Base-by-base conservation (phyloP, 2,113 vertebrate species). In the Ictalurus punctatus region DNA sequence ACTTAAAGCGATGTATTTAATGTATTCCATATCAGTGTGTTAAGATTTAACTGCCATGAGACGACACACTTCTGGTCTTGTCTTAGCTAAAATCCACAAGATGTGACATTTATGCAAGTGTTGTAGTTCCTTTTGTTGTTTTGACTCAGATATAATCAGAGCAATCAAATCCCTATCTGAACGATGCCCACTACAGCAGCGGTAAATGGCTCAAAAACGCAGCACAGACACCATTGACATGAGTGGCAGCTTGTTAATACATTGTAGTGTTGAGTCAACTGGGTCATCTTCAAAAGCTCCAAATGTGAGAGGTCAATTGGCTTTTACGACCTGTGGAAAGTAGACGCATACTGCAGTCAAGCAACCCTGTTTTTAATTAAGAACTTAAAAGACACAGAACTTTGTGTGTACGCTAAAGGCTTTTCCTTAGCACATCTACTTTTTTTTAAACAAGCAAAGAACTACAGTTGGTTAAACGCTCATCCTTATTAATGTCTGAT, bases 201-300 rank as follows among this genome's bases (percentile, higher is more conserved):
- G 74, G 87, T 90, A 92, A 90, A 90, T 85, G 88, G 67, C 69
- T 85, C 87, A 56, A 34, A 48, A 85, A 86, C 7, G 27, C 2
- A 2, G 13, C 73, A 91, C 84, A 90, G 82, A 52, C 67, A 56
- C 63, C 91, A 73, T 87, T 82, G 91, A 92, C 84, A 91, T 30
- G 85, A 91, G 78, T 84, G 56, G 88, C 91, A 82, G 85, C 92
- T 91, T 90, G 92, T 95, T 94, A 95, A 94, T 76, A 34, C 34
- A 44, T 63, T 58, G 44, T 25, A 61, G 84, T 6, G 86, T 93
- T 86, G 92, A 92, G 78, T 90, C 73, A 79, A 90, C 90, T 93
- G 44, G 76, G 93, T 88, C 76, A 71, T 59, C 78, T 85, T 88
- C 54, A 78, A 86, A 90, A 71, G 61, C 48, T 87, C 90, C 56